Evolutionary conservation across 92 coral and sea anemone genomes (phyloP), one percentile per base, ranked within the genome.

Genomic region (Siderastrea siderea): DNA sequence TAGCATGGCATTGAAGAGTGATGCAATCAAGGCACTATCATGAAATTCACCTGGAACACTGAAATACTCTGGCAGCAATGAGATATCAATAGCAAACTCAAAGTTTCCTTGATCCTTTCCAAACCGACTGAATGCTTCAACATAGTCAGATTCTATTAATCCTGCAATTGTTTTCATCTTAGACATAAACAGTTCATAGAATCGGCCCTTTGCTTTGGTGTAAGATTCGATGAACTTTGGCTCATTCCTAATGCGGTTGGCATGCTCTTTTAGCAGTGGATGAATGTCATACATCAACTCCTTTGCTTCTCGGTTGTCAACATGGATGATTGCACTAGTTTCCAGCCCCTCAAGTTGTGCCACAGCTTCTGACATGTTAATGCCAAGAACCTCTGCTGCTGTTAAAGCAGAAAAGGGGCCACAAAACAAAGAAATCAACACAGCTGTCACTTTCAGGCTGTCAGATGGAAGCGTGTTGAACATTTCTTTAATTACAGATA

Each of bases 231-330:
- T 44, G 81, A 84, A 80, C 49, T 15, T 54, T 43, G 83, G 73
- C 19, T 55, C 67, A 47, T 73, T 68, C 62, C 80, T 75, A 9
- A 92, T 75, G 47, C 87, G 82, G 16, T 82, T 71, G 12, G 93
- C 90, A 87, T 86, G 90, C 47, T 90, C 91, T 66, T 63, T 83
- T 58, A 92, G 68, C n/a, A 91, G 78, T 11, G 94, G 88, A 78
- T 94, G 98, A 75, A 90, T 92, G 71, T 94, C 94, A 73, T 92
- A 94, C 71, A 65, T 74, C 43, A 77, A 66, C 76, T 90, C 86
- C 50, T 94, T 86, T 47, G 74, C 89, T 60, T 80, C 79, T 11
- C 51, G 55, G 43, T 90, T 87, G 45, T 53, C 86, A 13, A 76
- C 67, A 55, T 61, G 19, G 17, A 92, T 81, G 14, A 92, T 68